phyloP scores from a whole-genome alignment of 1,140 invertebrate species.

The Neelides sp. region DNA sequence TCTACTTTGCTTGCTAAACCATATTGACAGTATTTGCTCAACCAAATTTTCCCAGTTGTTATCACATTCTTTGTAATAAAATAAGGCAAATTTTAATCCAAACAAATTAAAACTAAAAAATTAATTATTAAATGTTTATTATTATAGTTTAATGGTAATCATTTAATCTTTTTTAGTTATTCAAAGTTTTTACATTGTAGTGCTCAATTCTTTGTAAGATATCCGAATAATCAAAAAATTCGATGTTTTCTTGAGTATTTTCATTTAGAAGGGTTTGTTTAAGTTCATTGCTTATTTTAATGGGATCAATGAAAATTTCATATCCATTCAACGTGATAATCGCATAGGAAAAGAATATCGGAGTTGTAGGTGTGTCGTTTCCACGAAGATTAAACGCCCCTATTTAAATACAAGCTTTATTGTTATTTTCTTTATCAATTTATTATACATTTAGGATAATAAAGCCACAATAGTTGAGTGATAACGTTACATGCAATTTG shows the following conservation, averaged over 20 bases:
- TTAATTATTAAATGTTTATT: neutral
- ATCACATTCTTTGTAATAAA: neutral
- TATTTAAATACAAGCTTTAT: constrained; percentile 15
- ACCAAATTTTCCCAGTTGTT: constrained; percentile 12
- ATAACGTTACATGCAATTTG: constrained; percentile 60
- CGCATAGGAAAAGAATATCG: constrained; percentile 66
- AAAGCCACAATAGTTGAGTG: neutral
- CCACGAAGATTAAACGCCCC: constrained; percentile 89
- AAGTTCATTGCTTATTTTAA: neutral
- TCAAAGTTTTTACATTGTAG: neutral
- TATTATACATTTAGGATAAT: constrained; percentile 13
- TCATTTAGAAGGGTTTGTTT: neutral
- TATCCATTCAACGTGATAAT: constrained; percentile 45
- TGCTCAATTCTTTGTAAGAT: neutral
- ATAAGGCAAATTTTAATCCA: neutral
- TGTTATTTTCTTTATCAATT: constrained; percentile 20
- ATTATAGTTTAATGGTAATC: neutral
- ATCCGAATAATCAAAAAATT: neutral
- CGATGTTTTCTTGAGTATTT: constrained; percentile 3
- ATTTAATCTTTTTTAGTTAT: neutral
- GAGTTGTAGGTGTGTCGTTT: constrained; percentile 73
- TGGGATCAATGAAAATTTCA: constrained; percentile 8
- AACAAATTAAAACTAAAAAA: neutral
- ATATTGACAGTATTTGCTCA: constrained; percentile 23
- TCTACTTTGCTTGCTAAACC: constrained; percentile 18